phyloP scores from a whole-genome alignment of 2,113 vertebrate species.

The Pionites leucogaster region DNA sequence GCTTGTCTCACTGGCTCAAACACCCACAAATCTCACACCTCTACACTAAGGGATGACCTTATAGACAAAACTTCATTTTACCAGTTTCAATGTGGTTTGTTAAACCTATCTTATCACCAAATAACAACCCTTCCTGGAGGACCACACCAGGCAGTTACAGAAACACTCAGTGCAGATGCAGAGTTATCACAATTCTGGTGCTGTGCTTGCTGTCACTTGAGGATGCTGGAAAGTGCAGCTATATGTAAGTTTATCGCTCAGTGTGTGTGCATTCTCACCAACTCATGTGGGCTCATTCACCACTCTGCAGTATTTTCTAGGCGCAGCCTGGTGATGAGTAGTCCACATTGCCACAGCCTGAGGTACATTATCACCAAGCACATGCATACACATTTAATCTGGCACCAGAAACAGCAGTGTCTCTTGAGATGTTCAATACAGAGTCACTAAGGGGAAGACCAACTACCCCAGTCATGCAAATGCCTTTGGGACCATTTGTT shows the following conservation, averaged over 20 bases:
- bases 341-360: not conserved
- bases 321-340: not conserved
- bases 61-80: not conserved
- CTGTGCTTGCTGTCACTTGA: not conserved
- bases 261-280: not conserved
- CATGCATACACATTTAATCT: not conserved
- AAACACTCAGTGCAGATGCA: not conserved
- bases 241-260: not conserved
- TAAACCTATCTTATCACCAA: not conserved
- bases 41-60: not conserved
- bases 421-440: not conserved
- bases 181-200: not conserved
- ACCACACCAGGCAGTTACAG: not conserved
- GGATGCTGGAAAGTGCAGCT: not conserved
- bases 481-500: not conserved
- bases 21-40: not conserved
- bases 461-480: rapidly evolving
- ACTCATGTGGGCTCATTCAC: not conserved
- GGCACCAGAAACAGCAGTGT: not conserved
- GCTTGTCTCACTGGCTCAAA: not conserved
- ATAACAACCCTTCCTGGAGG: not conserved
- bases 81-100: not conserved
- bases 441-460: not conserved
- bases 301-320: not conserved
- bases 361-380: not conserved